Evolutionary conservation across 2,797 vertebrate species (phyloP).

Genomic region (Eulemur coronatus): DNA sequence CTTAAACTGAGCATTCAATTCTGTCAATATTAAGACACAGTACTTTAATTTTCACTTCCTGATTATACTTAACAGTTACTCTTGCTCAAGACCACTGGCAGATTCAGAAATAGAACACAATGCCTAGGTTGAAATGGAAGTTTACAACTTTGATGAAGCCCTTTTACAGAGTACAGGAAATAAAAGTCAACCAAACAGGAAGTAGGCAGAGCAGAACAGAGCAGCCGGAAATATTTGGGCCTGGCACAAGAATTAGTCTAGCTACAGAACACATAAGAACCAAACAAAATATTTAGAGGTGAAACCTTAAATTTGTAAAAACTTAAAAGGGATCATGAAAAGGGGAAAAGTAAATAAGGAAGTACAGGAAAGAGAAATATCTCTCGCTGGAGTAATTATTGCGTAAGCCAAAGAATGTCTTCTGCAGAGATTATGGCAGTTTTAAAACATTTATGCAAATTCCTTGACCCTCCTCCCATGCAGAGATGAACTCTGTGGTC

Average conservation of each 20-base stretch:
- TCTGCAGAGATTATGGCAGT: background rate
- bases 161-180: constrained; percentile 68
- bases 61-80: constrained; percentile 33
- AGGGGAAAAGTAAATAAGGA: background rate
- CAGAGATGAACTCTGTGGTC: background rate
- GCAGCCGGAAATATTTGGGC: constrained; percentile 47
- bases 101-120: constrained; percentile 57
- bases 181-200: constrained; percentile 76
- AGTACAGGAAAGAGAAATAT: background rate
- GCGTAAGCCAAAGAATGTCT: background rate
- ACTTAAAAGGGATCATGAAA: background rate
- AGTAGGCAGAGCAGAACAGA: constrained; percentile 58
- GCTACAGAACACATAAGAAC: constrained; percentile 4
- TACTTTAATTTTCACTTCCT: constrained; percentile 70
- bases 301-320: constrained; percentile 37
- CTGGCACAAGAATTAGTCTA: constrained; percentile 27
- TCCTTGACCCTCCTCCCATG: background rate
- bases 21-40: background rate
- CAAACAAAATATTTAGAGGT: constrained; percentile 28
- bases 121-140: constrained; percentile 36
- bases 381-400: background rate
- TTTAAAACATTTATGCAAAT: constrained; percentile 41
- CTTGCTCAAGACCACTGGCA: constrained; percentile 53
- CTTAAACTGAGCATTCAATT: constrained; percentile 25
- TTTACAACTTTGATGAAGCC: constrained; percentile 40